Evolutionary conservation across 2,797 vertebrate species (phyloP), one percentile per base, ranked within the genome.

Genomic region (Aplochiton taeniatus): DNA sequence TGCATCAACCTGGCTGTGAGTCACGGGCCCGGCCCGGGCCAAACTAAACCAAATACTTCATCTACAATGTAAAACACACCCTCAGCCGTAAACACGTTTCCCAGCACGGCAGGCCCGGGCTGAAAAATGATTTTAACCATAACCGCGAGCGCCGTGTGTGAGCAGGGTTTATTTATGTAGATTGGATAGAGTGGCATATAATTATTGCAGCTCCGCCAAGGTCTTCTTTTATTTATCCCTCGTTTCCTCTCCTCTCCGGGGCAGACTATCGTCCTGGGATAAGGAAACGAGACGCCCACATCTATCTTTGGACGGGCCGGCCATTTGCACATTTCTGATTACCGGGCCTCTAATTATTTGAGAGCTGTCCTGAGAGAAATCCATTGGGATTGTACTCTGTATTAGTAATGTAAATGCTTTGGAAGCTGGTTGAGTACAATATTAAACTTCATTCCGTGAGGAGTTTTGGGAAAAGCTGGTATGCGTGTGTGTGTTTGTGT

Each of bases 41-140:
- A 88, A 90, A 71, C 80, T 80, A 90, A 90, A 88, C 86, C 73
- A 90, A 88, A 92, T 92, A 91, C 88, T 90, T 92, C 87, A 92
- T 87, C 81, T 86, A 73, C 85, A 87, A 87, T 91, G 88, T 91
- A 88, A 89, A 92, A 92, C 90, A 90, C 20, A 78, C 85, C 82
- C 4, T 50, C 77, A 83, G 89, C 83, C 87, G 83, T 91, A 90
- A 92, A 91, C 92, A 91, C 16, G 83, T 80, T 78, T 84, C 80
- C 85, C 84, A 85, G 72, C 65, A 58, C 45, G 70, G 77, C 59
- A 70, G 85, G 80, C 76, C 50, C 1, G 66, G 65, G 67, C 83
- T 90, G 89, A 91, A 89, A 89, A 90, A 90, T 88, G 79, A 89
- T 85, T 90, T 88, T 82, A 85, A 89, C 84, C 88, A 79, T 84